Conservation (phyloP, 2,113 vertebrate species). For the Anser brachyrhynchus region DNA sequence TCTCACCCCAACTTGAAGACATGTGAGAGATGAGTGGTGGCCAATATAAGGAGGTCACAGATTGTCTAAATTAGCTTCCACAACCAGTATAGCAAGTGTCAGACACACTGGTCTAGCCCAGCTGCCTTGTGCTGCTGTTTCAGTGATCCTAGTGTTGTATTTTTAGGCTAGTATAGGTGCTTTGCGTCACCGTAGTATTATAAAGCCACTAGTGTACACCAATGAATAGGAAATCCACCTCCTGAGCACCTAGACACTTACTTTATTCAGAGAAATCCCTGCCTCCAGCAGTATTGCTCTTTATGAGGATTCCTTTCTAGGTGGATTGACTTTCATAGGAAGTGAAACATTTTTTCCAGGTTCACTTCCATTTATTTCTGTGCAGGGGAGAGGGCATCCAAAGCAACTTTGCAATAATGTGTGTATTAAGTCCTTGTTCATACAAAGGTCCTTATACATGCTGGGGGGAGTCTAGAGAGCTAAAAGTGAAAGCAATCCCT, state of each 20-base stretch:
- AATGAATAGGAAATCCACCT: slow-evolving; percentile 11
- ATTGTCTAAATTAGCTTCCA: neutral
- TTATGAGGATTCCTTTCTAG: slow-evolving; percentile 36
- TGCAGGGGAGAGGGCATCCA: neutral
- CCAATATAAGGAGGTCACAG: neutral
- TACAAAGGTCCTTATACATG: neutral
- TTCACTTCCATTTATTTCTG: slow-evolving; percentile 3
- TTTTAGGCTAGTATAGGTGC: neutral
- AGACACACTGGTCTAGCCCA: neutral
- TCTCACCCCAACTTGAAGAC: neutral
- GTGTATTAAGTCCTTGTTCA: neutral
- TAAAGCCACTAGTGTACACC: slow-evolving; percentile 22
- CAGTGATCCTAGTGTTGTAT: neutral
- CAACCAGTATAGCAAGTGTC: neutral
- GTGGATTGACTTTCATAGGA: slow-evolving; percentile 24
- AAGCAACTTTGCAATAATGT: neutral
- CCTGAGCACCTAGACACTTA: neutral
- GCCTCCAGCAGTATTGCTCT: neutral
- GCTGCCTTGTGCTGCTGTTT: neutral
- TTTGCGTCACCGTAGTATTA: rapidly evolving
- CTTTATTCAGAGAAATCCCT: slow-evolving; percentile 37
- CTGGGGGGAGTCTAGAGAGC: neutral
- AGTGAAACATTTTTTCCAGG: slow-evolving; percentile 43
- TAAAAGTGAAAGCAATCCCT: neutral
- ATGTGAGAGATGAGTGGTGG: neutral